Conservation (phyloP, 2,113 vertebrate species). For the Spea multiplicata region DNA sequence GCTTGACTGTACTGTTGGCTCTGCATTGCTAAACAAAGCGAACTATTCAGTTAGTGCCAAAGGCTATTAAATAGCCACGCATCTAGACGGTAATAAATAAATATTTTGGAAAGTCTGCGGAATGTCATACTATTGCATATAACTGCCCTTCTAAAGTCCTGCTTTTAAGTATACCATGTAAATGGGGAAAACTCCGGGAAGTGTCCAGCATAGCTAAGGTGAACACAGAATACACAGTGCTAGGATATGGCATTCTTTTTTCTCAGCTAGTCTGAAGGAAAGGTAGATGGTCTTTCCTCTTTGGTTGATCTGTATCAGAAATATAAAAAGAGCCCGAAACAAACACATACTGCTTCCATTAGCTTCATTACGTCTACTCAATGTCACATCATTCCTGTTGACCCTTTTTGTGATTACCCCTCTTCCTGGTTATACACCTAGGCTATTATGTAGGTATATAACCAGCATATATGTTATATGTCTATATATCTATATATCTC, state of each 20-base stretch:
- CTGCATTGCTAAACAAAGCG: constrained; percentile 41
- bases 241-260: background rate
- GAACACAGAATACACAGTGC: background rate
- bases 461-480: too few species aligned
- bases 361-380: background rate
- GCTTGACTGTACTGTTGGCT: constrained; percentile 12
- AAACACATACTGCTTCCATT: background rate
- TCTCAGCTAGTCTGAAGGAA: background rate
- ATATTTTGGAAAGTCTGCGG: constrained; percentile 29
- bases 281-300: background rate
- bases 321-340: background rate
- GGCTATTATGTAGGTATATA: too few species aligned
- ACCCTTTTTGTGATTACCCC: too few species aligned
- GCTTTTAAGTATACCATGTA: constrained; percentile 7
- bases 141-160: background rate
- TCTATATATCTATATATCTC: too few species aligned
- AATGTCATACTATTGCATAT: constrained; percentile 20
- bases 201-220: background rate
- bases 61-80: constrained; percentile 21
- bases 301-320: background rate
- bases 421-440: too few species aligned
- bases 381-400: background rate
- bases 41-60: constrained; percentile 48
- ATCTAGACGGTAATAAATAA: constrained; percentile 44
- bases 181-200: constrained; percentile 8